Evolutionary conservation across 2,888 invertebrate species (phyloP).

Genomic region (Lydus trimaculatus): DNA sequence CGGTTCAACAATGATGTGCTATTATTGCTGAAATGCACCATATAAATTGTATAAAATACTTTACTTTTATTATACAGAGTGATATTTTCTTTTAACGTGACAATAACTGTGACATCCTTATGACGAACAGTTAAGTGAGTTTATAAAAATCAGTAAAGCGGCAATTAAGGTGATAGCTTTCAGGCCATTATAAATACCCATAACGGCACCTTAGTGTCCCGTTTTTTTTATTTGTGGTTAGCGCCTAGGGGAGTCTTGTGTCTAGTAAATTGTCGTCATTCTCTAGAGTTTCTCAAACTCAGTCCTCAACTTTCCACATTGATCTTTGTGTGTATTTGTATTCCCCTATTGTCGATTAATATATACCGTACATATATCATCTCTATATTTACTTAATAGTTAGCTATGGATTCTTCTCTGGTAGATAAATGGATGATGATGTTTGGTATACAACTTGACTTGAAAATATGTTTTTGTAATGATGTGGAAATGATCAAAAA

Average conservation of each 20-base stretch:
- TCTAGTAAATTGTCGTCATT: conserved; percentile 19
- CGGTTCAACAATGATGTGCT: conserved; percentile 20
- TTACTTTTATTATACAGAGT: conserved; percentile 39
- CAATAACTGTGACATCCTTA: conserved; percentile 35
- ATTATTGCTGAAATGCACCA: conserved; percentile 9
- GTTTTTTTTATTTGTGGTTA: conserved; percentile 32
- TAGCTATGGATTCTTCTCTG: neutral
- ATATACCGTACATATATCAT: neutral
- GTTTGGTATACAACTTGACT: neutral
- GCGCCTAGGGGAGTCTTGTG: conserved; percentile 23
- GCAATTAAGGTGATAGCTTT: conserved; percentile 41
- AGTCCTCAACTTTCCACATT: conserved; percentile 18
- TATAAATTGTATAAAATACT: neutral
- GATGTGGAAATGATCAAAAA: neutral
- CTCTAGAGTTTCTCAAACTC: conserved; percentile 16
- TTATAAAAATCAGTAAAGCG: conserved; percentile 39
- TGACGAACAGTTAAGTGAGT: conserved; percentile 37
- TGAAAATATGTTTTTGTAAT: neutral
- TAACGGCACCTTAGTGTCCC: conserved; percentile 35
- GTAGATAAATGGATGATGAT: neutral
- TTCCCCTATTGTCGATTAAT: neutral
- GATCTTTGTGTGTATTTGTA: neutral
- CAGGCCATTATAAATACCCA: conserved; percentile 34
- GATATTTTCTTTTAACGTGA: conserved; percentile 35
- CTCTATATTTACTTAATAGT: neutral